phyloP scores from a whole-genome alignment of 2,113 vertebrate species.

The Zapornia atra region DNA sequence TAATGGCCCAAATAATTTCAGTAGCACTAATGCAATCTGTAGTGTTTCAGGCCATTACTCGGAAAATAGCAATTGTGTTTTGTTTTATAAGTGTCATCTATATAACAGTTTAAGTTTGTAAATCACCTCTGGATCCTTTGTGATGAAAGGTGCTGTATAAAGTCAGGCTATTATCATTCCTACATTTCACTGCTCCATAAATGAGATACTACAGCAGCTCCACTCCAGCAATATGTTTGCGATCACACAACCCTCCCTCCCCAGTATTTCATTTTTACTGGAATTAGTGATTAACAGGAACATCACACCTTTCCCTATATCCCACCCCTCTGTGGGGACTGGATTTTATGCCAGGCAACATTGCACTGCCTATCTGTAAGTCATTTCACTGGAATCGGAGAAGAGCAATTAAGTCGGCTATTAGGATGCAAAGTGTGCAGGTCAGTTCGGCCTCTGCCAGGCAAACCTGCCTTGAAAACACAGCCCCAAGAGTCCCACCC shows the following conservation, averaged over 20 bases:
- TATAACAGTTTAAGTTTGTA: slow-evolving; percentile 59
- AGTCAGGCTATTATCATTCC: slow-evolving; percentile 34
- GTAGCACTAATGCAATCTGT: slow-evolving; percentile 8
- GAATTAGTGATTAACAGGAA: slow-evolving; percentile 28
- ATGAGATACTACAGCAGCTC: background rate
- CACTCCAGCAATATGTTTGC: background rate
- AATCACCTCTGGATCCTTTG: slow-evolving; percentile 54
- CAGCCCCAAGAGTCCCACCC: background rate
- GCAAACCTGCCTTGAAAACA: background rate
- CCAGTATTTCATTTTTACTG: slow-evolving; percentile 24
- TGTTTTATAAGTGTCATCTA: slow-evolving; percentile 43
- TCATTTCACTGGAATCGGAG: background rate
- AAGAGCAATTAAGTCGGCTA: background rate
- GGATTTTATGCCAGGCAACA: background rate
- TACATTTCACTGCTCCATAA: slow-evolving; percentile 46
- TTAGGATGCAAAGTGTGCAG: background rate
- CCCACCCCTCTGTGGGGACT: background rate
- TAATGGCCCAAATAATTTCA: slow-evolving; percentile 12
- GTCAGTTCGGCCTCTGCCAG: background rate
- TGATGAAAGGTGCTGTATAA: slow-evolving; percentile 46
- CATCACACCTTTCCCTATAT: background rate
- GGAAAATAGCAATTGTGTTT: slow-evolving; percentile 35
- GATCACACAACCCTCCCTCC: background rate
- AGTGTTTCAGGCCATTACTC: slow-evolving; percentile 44
- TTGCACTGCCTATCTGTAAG: background rate